A percentile compares a stretch with the other conserved stretches of the same genome.
Evolutionary conservation across 2,888 invertebrate genomes (phyloP).

Genomic region (Buathra laborator): DNA sequence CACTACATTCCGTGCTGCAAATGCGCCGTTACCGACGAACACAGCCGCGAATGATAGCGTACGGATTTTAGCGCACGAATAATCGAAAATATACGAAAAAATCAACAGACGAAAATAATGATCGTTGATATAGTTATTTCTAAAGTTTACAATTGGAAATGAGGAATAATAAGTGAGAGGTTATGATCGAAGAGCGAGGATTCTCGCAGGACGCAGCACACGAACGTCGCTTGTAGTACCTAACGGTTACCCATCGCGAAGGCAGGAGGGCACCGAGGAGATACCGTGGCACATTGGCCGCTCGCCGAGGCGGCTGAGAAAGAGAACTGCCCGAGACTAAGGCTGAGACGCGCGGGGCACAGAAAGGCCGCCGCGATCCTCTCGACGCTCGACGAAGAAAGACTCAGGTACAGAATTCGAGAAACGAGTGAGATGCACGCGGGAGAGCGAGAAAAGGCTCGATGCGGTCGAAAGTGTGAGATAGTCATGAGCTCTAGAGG

Average conservation of each 20-base stretch:
- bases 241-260: slow-evolving; percentile 27
- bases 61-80: not conserved
- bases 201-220: not conserved
- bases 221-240: slow-evolving; percentile 1
- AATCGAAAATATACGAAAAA: not conserved
- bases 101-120: not conserved
- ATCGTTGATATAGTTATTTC: not conserved
- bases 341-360: not conserved
- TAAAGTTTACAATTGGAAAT: slow-evolving; percentile 2
- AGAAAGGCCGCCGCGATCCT: slow-evolving; percentile 11
- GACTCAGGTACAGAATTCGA: slow-evolving; percentile 43
- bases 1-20: too few species aligned
- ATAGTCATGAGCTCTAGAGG: not conserved
- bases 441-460: slow-evolving; percentile 4
- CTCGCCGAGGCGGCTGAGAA: slow-evolving; percentile 55
- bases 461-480: slow-evolving; percentile 18
- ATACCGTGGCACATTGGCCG: slow-evolving; percentile 61
- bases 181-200: slow-evolving; percentile 9
- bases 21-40: too few species aligned
- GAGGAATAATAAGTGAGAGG: slow-evolving; percentile 8
- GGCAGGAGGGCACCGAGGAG: slow-evolving; percentile 45
- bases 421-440: slow-evolving; percentile 8
- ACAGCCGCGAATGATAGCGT: too few species aligned
- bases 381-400: slow-evolving; percentile 5
- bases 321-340: slow-evolving; percentile 36